These are phyloP conservation scores for Palloptera scutellata DNA, from an alignment of 2,888 invertebrate genomes.

Conservation along the genomic window DNA sequence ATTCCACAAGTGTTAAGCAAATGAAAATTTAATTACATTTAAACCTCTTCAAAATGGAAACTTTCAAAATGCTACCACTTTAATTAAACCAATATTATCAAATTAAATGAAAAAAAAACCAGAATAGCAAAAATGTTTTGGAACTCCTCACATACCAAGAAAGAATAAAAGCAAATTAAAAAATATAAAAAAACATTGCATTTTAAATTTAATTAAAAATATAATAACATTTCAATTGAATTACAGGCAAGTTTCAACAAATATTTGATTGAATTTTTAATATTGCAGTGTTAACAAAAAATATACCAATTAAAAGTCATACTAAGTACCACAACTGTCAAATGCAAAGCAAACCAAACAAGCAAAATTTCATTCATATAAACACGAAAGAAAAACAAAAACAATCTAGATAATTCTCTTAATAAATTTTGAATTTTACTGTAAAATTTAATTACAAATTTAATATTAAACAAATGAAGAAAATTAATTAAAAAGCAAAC, in stretches of 20 bases:
- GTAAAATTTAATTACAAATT: conserved; percentile 46
- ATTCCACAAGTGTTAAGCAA: conserved; percentile 20
- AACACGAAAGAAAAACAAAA: conserved; percentile 11
- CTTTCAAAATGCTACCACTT: neutral
- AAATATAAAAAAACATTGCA: too few species aligned
- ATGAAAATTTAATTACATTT: too few species aligned
- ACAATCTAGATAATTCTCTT: conserved; percentile 57
- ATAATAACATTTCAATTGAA: too few species aligned
- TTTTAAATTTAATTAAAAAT: too few species aligned
- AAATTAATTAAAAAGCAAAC: conserved; percentile 37
- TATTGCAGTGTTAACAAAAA: too few species aligned
- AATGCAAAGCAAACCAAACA: too few species aligned
- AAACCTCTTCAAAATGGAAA: too few species aligned
- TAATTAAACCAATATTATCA: conserved; percentile 9
- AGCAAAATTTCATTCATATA: neutral
- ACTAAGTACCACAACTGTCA: too few species aligned
- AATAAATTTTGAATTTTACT: conserved; percentile 58
- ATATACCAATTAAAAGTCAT: too few species aligned
- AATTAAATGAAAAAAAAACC: too few species aligned
- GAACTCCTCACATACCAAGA: conserved; percentile 6
- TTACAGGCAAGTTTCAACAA: too few species aligned
- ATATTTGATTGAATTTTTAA: too few species aligned
- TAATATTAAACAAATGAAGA: conserved; percentile 38
- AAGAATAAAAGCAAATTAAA: neutral
- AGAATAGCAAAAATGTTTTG: neutral